A percentile compares a stretch with the other conserved stretches of the same genome.
Conservation (phyloP, 1,140 invertebrate species). For the Myzus persicae region DNA sequence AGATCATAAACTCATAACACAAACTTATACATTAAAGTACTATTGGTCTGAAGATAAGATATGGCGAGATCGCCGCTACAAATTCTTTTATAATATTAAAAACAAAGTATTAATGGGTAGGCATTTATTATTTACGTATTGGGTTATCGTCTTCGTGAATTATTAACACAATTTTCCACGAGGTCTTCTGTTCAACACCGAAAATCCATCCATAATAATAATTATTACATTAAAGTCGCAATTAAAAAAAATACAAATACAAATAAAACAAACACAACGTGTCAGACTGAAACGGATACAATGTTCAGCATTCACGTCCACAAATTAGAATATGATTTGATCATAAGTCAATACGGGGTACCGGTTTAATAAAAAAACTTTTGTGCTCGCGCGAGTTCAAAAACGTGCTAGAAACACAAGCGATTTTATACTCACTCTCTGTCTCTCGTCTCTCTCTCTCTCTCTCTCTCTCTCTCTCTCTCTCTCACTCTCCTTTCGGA, state of each 20-base stretch:
- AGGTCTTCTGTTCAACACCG: not conserved
- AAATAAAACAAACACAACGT: not conserved
- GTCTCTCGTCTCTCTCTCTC: not conserved
- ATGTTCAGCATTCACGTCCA: not conserved
- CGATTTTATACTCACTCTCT: not conserved
- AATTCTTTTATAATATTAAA: no score
- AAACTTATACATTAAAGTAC: no score
- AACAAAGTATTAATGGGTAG: no score
- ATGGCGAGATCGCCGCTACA: no score
- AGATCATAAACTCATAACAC: no score
- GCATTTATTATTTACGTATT: not conserved
- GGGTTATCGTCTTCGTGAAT: not conserved
- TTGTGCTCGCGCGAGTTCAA: conserved; percentile 19
- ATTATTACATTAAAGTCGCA: not conserved
- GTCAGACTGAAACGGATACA: not conserved
- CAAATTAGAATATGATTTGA: conserved; percentile 44
- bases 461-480: not conserved
- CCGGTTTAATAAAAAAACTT: conserved; percentile 47
- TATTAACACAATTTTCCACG: not conserved
- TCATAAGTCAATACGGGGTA: conserved; percentile 5
- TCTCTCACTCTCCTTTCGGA: not conserved
- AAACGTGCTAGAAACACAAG: conserved; percentile 33
- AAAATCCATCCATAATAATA: not conserved
- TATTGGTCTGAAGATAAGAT: no score
- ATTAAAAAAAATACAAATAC: conserved; percentile 10